A percentile compares a stretch with the other conserved stretches of the same genome.
Evolutionary conservation across 2,888 invertebrate species (phyloP).

Genomic region (Frankliniella fusca): DNA sequence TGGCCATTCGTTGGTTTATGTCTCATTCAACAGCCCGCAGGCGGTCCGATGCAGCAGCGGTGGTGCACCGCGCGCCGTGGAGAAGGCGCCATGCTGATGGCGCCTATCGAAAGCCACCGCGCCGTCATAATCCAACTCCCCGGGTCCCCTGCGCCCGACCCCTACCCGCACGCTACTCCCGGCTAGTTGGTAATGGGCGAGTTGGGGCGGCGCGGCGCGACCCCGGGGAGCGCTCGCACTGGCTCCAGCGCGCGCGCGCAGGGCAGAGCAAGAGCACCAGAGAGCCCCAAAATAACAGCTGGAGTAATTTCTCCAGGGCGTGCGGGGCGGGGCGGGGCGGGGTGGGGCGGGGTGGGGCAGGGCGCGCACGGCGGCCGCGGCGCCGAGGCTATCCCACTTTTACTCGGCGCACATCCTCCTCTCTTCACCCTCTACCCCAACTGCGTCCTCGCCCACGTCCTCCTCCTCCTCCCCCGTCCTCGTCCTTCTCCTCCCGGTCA

Average conservation of each 20-base stretch:
- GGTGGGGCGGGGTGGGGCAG: background rate
- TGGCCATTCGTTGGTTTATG: background rate
- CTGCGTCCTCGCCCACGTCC: too few species aligned
- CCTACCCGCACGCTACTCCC: background rate
- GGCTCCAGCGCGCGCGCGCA: background rate
- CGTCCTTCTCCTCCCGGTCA: too few species aligned
- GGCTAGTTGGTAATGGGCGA: background rate
- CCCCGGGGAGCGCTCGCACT: background rate
- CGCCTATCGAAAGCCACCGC: background rate
- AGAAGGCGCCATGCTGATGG: background rate
- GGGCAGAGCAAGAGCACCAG: background rate
- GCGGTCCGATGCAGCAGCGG: background rate
- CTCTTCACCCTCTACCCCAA: too few species aligned
- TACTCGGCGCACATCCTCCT: too few species aligned
- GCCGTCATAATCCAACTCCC: background rate
- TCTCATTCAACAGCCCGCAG: background rate
- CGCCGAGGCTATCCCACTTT: too few species aligned
- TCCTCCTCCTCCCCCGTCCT: too few species aligned
- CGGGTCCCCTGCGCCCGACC: background rate
- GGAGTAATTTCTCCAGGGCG: constrained; percentile 23
- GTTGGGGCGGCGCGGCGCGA: background rate
- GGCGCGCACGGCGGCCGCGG: too few species aligned
- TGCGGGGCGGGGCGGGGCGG: background rate
- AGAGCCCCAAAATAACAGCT: background rate
- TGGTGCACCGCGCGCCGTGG: background rate